Evolutionary conservation across 2,888 invertebrate species (phyloP), one percentile per base, ranked within the genome.

Genomic region (Meteorus cinctellus): DNA sequence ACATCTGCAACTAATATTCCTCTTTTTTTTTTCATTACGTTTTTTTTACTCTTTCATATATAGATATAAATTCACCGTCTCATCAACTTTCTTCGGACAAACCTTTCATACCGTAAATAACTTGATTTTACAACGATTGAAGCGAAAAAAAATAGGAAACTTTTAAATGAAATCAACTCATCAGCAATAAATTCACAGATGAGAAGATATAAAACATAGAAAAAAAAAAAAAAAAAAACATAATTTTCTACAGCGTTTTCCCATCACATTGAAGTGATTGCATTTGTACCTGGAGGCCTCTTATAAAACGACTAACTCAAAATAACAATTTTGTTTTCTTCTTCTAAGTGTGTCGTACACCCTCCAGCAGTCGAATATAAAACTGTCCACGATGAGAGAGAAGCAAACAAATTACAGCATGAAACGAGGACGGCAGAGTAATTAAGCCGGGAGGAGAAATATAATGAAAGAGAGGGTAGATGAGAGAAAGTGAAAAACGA

Each of bases 351-450:
- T 55, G 55, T 55, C 19, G 55, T 55, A n/a, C 5, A 55, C 19
- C 55, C 55, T 19, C 19, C 14, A 62, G 31, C 62, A 62, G 62
- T 62, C 31, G 6, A 62, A 62, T 62, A 62, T 62, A 62, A 62
- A 62, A 62, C 62, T 62, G 62, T 62, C 31, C 62, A 62, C 62
- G 31, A 29, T 0, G 63, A 34, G 31, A 14, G 68, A 48, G 68
- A 51, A 24, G 68, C 68, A 68, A 68, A 68, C 68, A 68, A 68
- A 68, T 68, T 48, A 48, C 68, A 48, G 41, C 27, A 8, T 24
- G 27, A 41, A 67, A 68, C 48, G 68, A 68, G 68, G 48, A 68
- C 68, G 48, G 68, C n/a, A 4, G 48, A 68, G 68, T 68, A 68
- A 68, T 68, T 68, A 68, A 68, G 68, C 68, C 31, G 51, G 68